Evolutionary conservation across 2,797 vertebrate species (phyloP).

Genomic region (Spea hammondii): DNA sequence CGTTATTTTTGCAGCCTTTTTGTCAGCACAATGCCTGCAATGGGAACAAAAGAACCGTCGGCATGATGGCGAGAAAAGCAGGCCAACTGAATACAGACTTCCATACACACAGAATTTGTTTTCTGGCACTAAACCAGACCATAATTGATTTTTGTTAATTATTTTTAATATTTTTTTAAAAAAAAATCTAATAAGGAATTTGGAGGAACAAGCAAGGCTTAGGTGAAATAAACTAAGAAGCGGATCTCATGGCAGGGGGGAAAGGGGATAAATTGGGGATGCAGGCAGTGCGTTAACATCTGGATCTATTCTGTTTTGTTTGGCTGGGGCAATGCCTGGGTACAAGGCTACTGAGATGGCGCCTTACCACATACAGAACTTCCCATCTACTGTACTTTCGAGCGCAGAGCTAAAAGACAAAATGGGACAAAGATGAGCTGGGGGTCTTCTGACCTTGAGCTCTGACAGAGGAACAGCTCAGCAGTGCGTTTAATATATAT

Average conservation of each 20-base stretch:
- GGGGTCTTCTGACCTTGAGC: not conserved
- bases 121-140: too few species aligned
- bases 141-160: too few species aligned
- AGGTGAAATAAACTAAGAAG: constrained; percentile 20
- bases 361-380: constrained; percentile 50
- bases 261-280: not conserved
- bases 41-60: too few species aligned
- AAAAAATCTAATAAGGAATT: too few species aligned
- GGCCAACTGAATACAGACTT: too few species aligned
- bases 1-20: too few species aligned
- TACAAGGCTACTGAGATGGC: constrained; percentile 8
- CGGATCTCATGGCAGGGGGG: constrained; percentile 2
- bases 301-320: constrained; percentile 27
- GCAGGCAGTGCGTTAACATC: constrained; percentile 26
- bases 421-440: constrained; percentile 42
- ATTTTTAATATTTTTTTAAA: too few species aligned
- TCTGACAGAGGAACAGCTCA: not conserved
- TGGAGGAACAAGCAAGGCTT: not conserved
- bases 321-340: constrained; percentile 5
- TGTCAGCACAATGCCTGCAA: too few species aligned
- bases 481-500: too few species aligned
- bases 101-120: too few species aligned
- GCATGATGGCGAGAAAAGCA: too few species aligned
- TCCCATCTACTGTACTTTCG: constrained; percentile 51
- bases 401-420: constrained; percentile 49